Evolutionary conservation across 1,140 invertebrate genomes (phyloP).

Genomic region (Drosophila azteca): DNA sequence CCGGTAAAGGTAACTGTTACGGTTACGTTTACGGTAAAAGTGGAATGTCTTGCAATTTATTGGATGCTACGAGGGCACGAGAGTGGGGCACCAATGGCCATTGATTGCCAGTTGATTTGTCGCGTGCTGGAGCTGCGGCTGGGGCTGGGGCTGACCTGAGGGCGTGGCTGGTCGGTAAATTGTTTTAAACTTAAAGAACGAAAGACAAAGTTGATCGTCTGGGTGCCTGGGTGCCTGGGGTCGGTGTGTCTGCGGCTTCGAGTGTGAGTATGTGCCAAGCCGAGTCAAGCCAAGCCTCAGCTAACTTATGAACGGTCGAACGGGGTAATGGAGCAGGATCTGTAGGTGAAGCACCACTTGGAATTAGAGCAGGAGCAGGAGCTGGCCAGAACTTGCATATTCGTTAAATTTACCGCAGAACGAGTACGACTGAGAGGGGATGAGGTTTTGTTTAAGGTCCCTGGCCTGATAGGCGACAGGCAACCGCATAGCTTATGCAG

Average conservation of each 20-base stretch:
- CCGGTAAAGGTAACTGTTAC: conserved; percentile 24
- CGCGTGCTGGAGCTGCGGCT: conserved; percentile 7
- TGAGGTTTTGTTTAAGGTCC: not conserved
- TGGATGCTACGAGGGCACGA: conserved; percentile 27
- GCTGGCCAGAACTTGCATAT: conserved; percentile 41
- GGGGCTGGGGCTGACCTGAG: not conserved
- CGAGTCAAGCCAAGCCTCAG: conserved; percentile 5
- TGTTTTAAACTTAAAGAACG: conserved; percentile 20
- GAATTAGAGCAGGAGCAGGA: conserved; percentile 1
- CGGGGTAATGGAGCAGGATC: not conserved
- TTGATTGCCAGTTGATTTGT: conserved; percentile 75
- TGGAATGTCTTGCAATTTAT: conserved; percentile 39
- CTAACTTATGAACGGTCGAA: conserved; percentile 40
- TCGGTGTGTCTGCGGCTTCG: too few relatives aligned
- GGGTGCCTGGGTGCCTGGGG: not conserved
- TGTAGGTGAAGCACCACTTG: not conserved
- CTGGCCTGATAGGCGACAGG: conserved; percentile 51
- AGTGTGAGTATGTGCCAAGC: too few relatives aligned
- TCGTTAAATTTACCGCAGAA: conserved; percentile 37
- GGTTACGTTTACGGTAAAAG: conserved; percentile 52
- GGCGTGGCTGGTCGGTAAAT: conserved; percentile 32
- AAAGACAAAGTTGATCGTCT: conserved; percentile 33
- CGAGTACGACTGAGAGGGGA: conserved; percentile 4
- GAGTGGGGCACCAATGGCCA: conserved; percentile 36
- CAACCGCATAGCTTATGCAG: conserved; percentile 59